Evolutionary conservation across 1,140 invertebrate species (phyloP).

Genomic region (Megathymus violae): DNA sequence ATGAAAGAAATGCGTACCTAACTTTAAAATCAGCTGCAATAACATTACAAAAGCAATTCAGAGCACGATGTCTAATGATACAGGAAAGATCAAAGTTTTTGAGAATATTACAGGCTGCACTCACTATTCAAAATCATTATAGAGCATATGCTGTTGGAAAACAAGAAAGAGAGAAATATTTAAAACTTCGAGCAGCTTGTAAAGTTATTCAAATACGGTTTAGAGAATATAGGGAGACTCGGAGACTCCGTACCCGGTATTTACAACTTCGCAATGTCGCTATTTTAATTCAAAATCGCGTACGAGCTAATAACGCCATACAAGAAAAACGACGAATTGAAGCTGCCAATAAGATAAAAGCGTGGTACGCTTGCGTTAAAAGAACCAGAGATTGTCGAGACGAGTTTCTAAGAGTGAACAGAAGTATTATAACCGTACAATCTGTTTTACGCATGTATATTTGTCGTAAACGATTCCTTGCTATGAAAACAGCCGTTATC

Average conservation of each 20-base stretch:
- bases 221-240: conserved; percentile 54
- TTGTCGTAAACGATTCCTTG: conserved; percentile 53
- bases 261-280: conserved; percentile 50
- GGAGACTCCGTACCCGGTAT: conserved; percentile 58
- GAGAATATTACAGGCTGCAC: conserved; percentile 41
- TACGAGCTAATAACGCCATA: conserved; percentile 66
- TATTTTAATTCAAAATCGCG: conserved; percentile 63
- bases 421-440: conserved; percentile 49
- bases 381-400: conserved; percentile 56
- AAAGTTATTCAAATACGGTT: conserved; percentile 64
- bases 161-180: conserved; percentile 61
- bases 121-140: conserved; percentile 67
- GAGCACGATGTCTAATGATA: conserved; percentile 57
- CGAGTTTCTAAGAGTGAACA: conserved; percentile 59
- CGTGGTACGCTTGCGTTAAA: conserved; percentile 69
- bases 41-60: conserved; percentile 55
- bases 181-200: conserved; percentile 47
- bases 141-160: conserved; percentile 55
- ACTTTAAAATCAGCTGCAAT: conserved; percentile 37
- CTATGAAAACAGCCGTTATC: conserved; percentile 49
- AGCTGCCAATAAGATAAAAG: conserved; percentile 75
- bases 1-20: conserved; percentile 37
- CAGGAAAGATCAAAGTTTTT: conserved; percentile 49
- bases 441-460: conserved; percentile 60
- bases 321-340: conserved; percentile 35